Evolutionary conservation across 23 tunicate species (phyloP), one percentile per base, ranked within the genome.

Genomic region (Diplosoma virens): DNA sequence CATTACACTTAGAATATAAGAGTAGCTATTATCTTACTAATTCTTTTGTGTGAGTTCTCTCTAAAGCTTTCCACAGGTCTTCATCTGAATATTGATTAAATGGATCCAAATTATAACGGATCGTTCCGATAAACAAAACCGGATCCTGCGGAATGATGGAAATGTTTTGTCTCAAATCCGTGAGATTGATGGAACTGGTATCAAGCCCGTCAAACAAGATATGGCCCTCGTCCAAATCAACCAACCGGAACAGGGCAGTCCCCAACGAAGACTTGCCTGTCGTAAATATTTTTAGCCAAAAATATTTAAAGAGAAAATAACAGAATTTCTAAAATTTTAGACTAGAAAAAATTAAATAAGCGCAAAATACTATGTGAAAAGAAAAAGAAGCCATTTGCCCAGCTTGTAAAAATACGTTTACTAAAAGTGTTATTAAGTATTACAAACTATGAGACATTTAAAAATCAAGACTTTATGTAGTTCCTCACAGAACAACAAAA

Each of bases 91-190:
- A 93, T 68, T 81, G 77, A 28, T 59, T 33, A 59, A 93, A 93
- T 2, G 98, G 98, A 71, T 93, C 98, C 22, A 93, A 75, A 47
- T 93, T 93, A 50, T 86, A 81, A 30, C 98, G 98, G 59, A 93
- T 81, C 3, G 93, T 86, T 20, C 92, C 98, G 29, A 86, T 83
- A 71, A 93, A 93, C 7, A 93, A 63, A 1, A 86, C 87, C 11
- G 98, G 92, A 60, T 93, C 98, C 67, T 93, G 98, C 34, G 98
- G 98, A 56, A 93, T 91, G 61, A 91, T 85, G 25, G 97, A 84
- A 27, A 91, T 53, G 52, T 85, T 80, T 52, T 67, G 30, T 24
- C 98, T 41, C 18, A 93, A 41, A 17, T 82, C 85, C 27, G 77
- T 63, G 27, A 82, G 25, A 5, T 67, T 58, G 3, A 89, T 47